Evolutionary conservation across 2,797 vertebrate species (phyloP).

Genomic region (Selene dorsalis): DNA sequence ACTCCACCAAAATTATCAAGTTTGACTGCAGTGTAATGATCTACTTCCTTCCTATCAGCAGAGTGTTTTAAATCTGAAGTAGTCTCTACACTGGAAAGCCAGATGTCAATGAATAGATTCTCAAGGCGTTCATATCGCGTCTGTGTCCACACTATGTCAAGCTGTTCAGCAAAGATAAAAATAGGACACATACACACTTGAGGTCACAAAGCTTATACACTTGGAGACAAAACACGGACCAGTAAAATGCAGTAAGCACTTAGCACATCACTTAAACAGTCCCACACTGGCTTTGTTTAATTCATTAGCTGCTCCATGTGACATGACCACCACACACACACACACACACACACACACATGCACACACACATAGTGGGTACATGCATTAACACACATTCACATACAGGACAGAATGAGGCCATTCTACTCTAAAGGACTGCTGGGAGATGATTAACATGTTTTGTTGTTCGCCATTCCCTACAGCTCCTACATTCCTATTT

Average conservation of each 20-base stretch:
- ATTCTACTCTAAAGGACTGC: slow-evolving; percentile 42
- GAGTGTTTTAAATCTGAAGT: slow-evolving; percentile 3
- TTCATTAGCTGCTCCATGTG: slow-evolving; percentile 47
- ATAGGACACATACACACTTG: slow-evolving; percentile 1
- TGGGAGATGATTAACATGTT: slow-evolving; percentile 59
- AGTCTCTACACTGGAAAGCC: slow-evolving; percentile 1
- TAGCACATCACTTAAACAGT: slow-evolving; percentile 42
- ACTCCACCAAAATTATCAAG: background rate
- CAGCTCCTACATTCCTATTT: slow-evolving; percentile 12
- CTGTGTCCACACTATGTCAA: slow-evolving; percentile 26
- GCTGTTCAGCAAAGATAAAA: slow-evolving; percentile 43
- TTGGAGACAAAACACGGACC: slow-evolving; percentile 23
- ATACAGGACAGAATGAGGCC: slow-evolving; percentile 68
- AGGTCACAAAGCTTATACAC: slow-evolving; percentile 17
- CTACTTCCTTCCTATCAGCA: background rate
- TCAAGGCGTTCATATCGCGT: slow-evolving; percentile 26
- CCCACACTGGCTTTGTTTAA: slow-evolving; percentile 46
- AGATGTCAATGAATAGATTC: slow-evolving; percentile 28
- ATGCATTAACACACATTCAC: slow-evolving; percentile 27
- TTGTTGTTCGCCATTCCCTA: slow-evolving; percentile 34
- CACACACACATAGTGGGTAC: background rate
- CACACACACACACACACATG: slow-evolving; percentile 2
- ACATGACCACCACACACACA: slow-evolving; percentile 29
- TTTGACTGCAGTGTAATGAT: background rate
- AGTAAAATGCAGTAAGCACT: slow-evolving; percentile 29